Evolutionary conservation across 2,888 invertebrate genomes (phyloP).

Genomic region (Aelia acuminata): DNA sequence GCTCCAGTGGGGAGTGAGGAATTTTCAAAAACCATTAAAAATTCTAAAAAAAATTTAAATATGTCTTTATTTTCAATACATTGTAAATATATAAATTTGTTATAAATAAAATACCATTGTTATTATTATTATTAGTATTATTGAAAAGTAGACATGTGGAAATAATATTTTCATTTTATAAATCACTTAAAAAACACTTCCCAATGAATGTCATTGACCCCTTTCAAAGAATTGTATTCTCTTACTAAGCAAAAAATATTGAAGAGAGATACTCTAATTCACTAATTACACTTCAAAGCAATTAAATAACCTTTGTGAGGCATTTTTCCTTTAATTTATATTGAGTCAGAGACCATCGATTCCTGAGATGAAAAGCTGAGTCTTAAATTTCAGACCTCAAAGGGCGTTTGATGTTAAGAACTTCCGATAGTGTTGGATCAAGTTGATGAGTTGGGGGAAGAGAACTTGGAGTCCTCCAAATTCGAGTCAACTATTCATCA

Average conservation of each 20-base stretch:
- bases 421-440: neutral
- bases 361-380: neutral
- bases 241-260: neutral
- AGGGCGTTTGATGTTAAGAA: neutral
- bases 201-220: neutral
- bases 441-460: neutral
- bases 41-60: too few species aligned
- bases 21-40: too few species aligned
- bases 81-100: too few species aligned
- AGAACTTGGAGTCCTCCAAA: neutral
- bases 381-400: neutral
- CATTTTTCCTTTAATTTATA: constrained; percentile 1
- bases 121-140: too few species aligned
- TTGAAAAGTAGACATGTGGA: too few species aligned
- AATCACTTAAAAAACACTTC: neutral
- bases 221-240: neutral
- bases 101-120: too few species aligned
- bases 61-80: too few species aligned
- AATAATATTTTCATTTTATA: too few species aligned
- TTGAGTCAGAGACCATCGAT: neutral
- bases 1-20: too few species aligned
- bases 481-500: neutral
- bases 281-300: constrained; percentile 2
- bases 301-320: neutral
- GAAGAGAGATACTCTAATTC: neutral